phyloP scores from a whole-genome alignment of 2,113 vertebrate genomes.

The Tachuris rubrigastra region DNA sequence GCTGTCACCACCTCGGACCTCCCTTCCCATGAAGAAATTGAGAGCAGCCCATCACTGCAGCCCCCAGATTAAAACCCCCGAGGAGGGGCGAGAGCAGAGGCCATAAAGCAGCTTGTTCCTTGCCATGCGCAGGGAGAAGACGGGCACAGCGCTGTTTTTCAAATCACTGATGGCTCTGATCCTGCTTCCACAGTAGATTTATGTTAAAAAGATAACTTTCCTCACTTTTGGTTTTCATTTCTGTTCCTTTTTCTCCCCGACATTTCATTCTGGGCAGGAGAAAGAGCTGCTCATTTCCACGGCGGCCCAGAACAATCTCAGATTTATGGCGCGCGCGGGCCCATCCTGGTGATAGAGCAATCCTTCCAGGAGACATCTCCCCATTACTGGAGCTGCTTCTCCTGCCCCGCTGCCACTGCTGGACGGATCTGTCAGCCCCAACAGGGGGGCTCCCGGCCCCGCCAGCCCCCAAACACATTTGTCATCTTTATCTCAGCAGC shows the following conservation, averaged over 20 bases:
- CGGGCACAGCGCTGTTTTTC: neutral
- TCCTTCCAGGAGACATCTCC: slow-evolving; percentile 81
- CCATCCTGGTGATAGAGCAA: slow-evolving; percentile 78
- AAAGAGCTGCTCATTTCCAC: slow-evolving; percentile 68
- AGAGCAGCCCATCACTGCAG: neutral
- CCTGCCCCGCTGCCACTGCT: slow-evolving; percentile 65
- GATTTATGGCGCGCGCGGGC: slow-evolving; percentile 76
- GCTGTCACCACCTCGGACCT: neutral
- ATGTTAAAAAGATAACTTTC: slow-evolving; percentile 68
- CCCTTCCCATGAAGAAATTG: neutral
- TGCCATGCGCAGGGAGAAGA: neutral
- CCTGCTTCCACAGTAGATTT: slow-evolving; percentile 57
- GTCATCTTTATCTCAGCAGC: slow-evolving; percentile 56
- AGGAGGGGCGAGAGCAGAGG: neutral
- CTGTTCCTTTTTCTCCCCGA: slow-evolving; percentile 45
- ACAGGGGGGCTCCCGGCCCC: slow-evolving; percentile 21
- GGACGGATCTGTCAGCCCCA: slow-evolving; percentile 71
- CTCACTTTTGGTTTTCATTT: slow-evolving; percentile 63
- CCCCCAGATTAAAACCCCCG: neutral
- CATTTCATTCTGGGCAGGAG: slow-evolving; percentile 70
- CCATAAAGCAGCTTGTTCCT: neutral
- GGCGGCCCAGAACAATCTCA: slow-evolving; percentile 68
- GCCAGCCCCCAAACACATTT: slow-evolving; percentile 5
- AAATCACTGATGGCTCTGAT: neutral
- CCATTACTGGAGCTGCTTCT: slow-evolving; percentile 76